Evolutionary conservation across 2,797 vertebrate genomes (phyloP).

Genomic region (Rhynchonycteris naso): DNA sequence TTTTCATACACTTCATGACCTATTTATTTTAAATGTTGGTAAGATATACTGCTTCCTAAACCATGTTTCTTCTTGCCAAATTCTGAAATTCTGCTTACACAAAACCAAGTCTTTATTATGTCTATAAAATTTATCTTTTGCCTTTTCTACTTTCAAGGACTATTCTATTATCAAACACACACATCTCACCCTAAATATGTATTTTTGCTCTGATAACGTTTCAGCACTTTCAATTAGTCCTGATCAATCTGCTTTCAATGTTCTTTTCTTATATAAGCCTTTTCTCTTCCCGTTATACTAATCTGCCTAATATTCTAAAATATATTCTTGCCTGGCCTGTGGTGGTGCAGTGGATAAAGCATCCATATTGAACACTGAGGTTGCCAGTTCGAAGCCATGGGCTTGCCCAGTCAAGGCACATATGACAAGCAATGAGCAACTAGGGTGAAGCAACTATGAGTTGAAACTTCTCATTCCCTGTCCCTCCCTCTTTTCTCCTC

Average conservation of each 20-base stretch:
- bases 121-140: neutral
- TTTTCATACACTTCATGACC: neutral
- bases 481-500: too few relatives aligned
- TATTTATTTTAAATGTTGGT: conserved; percentile 68
- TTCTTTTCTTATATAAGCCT: neutral
- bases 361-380: too few relatives aligned
- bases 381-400: too few relatives aligned
- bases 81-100: neutral
- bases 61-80: conserved; percentile 45
- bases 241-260: neutral
- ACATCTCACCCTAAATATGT: neutral
- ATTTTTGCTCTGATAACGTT: neutral
- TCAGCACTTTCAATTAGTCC: conserved; percentile 40
- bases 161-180: neutral
- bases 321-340: too few relatives aligned
- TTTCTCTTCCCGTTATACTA: neutral
- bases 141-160: neutral
- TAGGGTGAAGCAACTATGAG: too few relatives aligned
- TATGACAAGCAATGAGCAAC: too few relatives aligned
- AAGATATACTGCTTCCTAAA: conserved; percentile 71
- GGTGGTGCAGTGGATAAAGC: too few relatives aligned
- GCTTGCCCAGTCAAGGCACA: too few relatives aligned
- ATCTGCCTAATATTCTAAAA: neutral
- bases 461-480: too few relatives aligned
- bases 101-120: neutral